Evolutionary conservation across 2,888 invertebrate genomes (phyloP).

Genomic region (Mesorhabditis belari): DNA sequence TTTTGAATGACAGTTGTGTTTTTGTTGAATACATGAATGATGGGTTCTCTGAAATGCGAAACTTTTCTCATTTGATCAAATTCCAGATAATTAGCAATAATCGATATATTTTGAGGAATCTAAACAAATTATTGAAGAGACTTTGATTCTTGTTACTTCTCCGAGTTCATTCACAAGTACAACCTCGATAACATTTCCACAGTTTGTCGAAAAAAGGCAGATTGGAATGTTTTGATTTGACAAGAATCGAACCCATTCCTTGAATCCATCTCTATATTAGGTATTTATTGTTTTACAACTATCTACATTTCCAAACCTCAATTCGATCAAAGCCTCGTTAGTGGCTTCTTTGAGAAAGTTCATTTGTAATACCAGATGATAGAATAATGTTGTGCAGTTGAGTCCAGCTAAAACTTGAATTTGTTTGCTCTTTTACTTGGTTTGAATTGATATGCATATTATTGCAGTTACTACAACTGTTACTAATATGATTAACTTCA

Average conservation of each 20-base stretch:
- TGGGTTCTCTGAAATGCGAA: slow-evolving; percentile 64
- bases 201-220: not conserved
- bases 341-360: no score
- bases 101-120: not conserved
- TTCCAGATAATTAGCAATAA: not conserved
- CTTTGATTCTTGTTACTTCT: not conserved
- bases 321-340: no score
- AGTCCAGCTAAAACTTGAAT: not conserved
- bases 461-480: no score
- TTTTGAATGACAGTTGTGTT: slow-evolving; percentile 69
- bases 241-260: not conserved
- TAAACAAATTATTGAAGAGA: not conserved
- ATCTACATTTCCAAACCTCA: not conserved
- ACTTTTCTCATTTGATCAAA: not conserved
- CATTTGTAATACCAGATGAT: not conserved
- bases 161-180: not conserved
- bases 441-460: no score
- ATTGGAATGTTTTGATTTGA: not conserved
- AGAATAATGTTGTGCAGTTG: not conserved
- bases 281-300: not conserved
- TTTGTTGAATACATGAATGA: slow-evolving; percentile 85
- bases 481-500: no score
- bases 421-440: not conserved
- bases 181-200: not conserved
- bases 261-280: not conserved